Conservation (phyloP, 2,888 invertebrate genomes). For the Cryptus armator region DNA sequence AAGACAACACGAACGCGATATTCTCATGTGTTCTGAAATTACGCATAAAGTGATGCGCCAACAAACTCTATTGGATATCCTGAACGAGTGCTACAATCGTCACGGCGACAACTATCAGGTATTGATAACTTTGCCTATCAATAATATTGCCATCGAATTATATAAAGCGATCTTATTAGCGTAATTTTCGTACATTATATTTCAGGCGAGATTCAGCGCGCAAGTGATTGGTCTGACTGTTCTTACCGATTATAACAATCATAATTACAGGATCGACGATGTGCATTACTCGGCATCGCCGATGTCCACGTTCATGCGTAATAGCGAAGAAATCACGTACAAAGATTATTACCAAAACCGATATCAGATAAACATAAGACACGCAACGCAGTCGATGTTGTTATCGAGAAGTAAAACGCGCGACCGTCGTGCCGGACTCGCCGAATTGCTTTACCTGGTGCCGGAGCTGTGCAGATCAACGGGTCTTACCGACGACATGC, state of each 20-base stretch:
- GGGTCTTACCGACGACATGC: slow-evolving; percentile 91
- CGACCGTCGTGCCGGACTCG: slow-evolving; percentile 90
- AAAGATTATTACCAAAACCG: slow-evolving; percentile 89
- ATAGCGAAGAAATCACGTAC: slow-evolving; percentile 87
- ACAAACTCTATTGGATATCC: slow-evolving; percentile 87
- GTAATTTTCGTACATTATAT: background rate
- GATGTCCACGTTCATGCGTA: slow-evolving; percentile 79
- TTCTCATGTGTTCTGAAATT: slow-evolving; percentile 93
- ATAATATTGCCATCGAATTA: no score
- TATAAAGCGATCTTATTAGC: no score
- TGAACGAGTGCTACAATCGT: slow-evolving; percentile 86
- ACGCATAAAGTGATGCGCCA: slow-evolving; percentile 93
- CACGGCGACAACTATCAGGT: slow-evolving; percentile 86
- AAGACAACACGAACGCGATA: slow-evolving; percentile 91
- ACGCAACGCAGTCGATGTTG: slow-evolving; percentile 91
- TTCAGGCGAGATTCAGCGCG: slow-evolving; percentile 60
- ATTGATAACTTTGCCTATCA: slow-evolving; percentile 10
- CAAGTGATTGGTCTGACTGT: slow-evolving; percentile 87
- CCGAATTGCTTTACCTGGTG: slow-evolving; percentile 89
- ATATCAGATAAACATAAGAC: slow-evolving; percentile 89
- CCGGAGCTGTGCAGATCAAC: slow-evolving; percentile 95
- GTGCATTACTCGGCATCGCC: slow-evolving; percentile 88
- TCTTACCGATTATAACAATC: slow-evolving; percentile 92
- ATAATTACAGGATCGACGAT: slow-evolving; percentile 91
- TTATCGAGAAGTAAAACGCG: slow-evolving; percentile 90